phyloP scores from a whole-genome alignment of 2,797 vertebrate genomes.

The Semaprochilodus insignis region DNA sequence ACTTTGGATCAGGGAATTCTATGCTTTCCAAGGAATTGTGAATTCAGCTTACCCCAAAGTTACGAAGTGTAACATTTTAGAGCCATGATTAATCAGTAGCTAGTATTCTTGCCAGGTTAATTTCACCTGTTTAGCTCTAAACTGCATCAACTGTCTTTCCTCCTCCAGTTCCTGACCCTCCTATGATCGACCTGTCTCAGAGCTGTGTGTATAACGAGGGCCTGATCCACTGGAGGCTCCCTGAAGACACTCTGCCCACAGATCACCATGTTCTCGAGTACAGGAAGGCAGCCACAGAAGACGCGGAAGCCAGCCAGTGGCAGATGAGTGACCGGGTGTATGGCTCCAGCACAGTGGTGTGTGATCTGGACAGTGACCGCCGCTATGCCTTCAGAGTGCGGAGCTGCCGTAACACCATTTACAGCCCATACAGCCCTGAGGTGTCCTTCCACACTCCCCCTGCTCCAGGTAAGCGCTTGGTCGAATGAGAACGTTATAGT shows the following conservation, averaged over 20 bases:
- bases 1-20: neutral
- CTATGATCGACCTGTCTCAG: conserved; percentile 87
- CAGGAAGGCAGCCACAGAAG: conserved; percentile 80
- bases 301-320: conserved; percentile 73
- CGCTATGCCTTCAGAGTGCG: conserved; percentile 89
- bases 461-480: conserved; percentile 82
- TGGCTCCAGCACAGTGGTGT: conserved; percentile 81
- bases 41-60: neutral
- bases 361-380: conserved; percentile 83
- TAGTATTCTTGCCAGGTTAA: neutral
- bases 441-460: conserved; percentile 88
- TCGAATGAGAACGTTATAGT: neutral
- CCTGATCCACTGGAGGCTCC: conserved; percentile 87
- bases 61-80: no score
- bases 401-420: conserved; percentile 85
- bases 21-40: neutral
- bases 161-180: conserved; percentile 85
- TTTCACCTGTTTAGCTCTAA: neutral
- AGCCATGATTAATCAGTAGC: neutral
- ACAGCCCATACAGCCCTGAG: conserved; percentile 89
- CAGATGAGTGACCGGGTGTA: conserved; percentile 80
- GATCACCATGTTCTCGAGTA: conserved; percentile 91
- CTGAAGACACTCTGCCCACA: conserved; percentile 84
- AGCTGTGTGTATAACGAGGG: conserved; percentile 91
- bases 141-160: neutral